Percentiles rank a stretch among this genome's conserved stretches.
Conservation (phyloP, 2,113 vertebrate genomes). For the Noctilio leporinus region DNA sequence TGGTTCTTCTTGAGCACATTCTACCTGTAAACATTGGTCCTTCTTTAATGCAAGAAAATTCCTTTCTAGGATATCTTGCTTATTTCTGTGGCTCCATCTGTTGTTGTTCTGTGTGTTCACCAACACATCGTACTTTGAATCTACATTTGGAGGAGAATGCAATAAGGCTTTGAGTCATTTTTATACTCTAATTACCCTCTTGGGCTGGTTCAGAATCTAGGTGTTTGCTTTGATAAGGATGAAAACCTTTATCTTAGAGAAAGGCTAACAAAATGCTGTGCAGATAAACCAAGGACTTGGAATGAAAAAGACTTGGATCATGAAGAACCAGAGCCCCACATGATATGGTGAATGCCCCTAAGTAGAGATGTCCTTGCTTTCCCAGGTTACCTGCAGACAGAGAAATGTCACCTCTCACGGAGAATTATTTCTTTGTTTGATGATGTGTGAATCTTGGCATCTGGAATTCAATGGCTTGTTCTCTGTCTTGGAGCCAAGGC, state of each 20-base stretch:
- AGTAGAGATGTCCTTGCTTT: conserved; percentile 8
- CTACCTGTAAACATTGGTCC: not conserved
- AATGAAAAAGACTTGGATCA: not conserved
- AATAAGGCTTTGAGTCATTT: not conserved
- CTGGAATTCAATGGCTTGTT: conserved; percentile 39
- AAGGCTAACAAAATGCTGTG: not conserved
- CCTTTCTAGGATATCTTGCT: not conserved
- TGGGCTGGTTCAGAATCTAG: not conserved
- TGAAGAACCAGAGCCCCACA: not conserved
- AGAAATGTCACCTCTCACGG: conserved; percentile 2
- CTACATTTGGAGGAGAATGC: not conserved
- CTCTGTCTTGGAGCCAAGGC: conserved; percentile 60
- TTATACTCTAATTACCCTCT: not conserved
- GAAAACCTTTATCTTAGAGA: not conserved
- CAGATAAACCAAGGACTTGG: not conserved
- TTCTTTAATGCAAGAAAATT: conserved; percentile 1
- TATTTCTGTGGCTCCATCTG: not conserved
- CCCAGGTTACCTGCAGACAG: not conserved
- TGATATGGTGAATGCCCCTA: not conserved
- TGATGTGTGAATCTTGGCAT: conserved; percentile 9
- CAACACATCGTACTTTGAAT: not conserved
- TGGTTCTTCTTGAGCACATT: not conserved
- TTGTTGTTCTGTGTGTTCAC: not conserved
- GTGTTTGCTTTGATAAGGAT: not conserved
- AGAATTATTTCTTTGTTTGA: not conserved